Percentiles rank a stretch among this genome's conserved stretches.
phyloP scores from a whole-genome alignment of 1,140 invertebrate genomes.

The Gonioctena quinquepunctata region DNA sequence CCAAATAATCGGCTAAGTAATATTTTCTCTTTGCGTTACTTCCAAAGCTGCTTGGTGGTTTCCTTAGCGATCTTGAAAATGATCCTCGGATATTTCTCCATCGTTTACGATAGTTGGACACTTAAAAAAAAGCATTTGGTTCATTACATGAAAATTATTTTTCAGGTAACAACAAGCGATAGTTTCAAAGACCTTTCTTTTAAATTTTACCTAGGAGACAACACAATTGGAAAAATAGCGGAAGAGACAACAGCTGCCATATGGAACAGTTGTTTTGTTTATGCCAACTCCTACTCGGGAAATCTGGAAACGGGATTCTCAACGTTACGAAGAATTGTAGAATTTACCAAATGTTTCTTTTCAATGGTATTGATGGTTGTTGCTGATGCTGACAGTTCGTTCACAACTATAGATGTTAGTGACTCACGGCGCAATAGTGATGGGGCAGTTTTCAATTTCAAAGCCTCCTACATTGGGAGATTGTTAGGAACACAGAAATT shows the following conservation, averaged over 20 bases:
- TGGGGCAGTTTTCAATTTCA: background rate
- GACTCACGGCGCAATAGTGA: background rate
- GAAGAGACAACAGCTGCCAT: background rate
- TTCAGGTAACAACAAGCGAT: background rate
- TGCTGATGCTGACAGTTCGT: conserved; percentile 5
- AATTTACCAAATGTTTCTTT: conserved; percentile 6
- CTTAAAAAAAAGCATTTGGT: conserved; percentile 5
- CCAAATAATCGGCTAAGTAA: background rate
- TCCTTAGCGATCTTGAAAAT: conserved; percentile 1
- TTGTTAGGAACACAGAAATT: background rate
- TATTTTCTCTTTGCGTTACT: no score
- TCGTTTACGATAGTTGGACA: conserved; percentile 8
- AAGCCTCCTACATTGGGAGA: background rate
- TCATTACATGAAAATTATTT: no score
- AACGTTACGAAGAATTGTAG: background rate
- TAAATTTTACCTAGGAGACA: background rate
- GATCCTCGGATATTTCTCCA: no score
- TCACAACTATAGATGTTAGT: background rate
- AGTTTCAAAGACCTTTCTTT: background rate
- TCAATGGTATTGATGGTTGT: background rate
- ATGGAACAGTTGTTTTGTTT: background rate
- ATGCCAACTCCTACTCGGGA: background rate
- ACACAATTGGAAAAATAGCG: background rate
- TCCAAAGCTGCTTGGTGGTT: background rate
- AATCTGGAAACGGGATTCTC: background rate